These are phyloP conservation scores for Galleria mellonella DNA, from an alignment of 1,140 invertebrate species.

Conservation along the genomic window DNA sequence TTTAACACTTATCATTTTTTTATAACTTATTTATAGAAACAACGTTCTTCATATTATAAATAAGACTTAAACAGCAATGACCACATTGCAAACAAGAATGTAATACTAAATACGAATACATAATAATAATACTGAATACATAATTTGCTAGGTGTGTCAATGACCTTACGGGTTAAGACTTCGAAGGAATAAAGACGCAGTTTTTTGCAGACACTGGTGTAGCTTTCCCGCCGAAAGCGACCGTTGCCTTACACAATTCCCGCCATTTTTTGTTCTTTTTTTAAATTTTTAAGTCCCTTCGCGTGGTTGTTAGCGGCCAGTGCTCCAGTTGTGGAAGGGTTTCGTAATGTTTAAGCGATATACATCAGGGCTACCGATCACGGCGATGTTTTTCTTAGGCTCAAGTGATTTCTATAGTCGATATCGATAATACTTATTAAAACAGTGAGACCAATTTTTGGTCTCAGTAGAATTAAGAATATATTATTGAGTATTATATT, in stretches of 20 bases:
- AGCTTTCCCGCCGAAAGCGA: conserved; percentile 19
- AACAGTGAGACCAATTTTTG: no score
- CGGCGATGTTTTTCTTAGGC: background rate
- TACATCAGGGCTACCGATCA: conserved; percentile 12
- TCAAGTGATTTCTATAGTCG: background rate
- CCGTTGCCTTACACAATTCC: conserved; percentile 24
- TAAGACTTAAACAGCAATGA: no score
- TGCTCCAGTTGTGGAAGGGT: conserved; percentile 16
- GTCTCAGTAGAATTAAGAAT: no score
- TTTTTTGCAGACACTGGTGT: background rate
- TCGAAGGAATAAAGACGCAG: background rate
- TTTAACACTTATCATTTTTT: conserved; percentile 3
- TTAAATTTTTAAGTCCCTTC: conserved; percentile 10
- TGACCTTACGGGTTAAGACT: conserved; percentile 9
- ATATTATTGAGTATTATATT: no score
- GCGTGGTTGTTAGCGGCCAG: conserved; percentile 11
- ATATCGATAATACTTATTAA: no score
- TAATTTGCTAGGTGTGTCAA: conserved; percentile 13
- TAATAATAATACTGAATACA: no score
- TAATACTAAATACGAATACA: no score
- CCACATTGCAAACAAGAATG: no score
- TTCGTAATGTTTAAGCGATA: conserved; percentile 24
- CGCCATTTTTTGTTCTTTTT: conserved; percentile 19
- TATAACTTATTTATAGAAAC: conserved; percentile 4
- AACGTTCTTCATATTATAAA: background rate